A percentile compares a stretch with the other conserved stretches of the same genome.
Conservation (phyloP, 2,113 vertebrate species). For the Halichoerus grypus region DNA sequence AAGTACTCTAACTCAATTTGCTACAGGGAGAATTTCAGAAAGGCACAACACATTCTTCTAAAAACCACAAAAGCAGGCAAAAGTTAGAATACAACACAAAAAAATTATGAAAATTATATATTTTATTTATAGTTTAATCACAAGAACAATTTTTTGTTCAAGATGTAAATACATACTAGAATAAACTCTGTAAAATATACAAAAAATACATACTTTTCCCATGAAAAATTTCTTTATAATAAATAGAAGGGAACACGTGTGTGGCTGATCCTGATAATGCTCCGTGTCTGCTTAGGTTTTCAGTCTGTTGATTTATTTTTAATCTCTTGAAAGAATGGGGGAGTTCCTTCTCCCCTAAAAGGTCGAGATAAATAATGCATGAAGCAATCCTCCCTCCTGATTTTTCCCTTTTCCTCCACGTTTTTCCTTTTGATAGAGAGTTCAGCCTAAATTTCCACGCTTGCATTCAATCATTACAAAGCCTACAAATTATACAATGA, state of each 20-base stretch:
- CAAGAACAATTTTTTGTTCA: conserved; percentile 83
- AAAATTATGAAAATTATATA: conserved; percentile 90
- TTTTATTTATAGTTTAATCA: conserved; percentile 90
- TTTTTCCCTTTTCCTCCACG: conserved; percentile 76
- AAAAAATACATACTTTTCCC: conserved; percentile 91
- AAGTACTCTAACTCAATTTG: neutral
- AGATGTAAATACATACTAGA: conserved; percentile 91
- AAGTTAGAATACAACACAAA: neutral
- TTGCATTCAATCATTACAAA: conserved; percentile 90
- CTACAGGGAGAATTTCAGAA: neutral
- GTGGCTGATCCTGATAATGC: conserved; percentile 87
- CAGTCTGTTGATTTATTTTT: conserved; percentile 90
- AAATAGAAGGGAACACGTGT: conserved; percentile 91
- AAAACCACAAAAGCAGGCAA: neutral
- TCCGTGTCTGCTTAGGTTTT: conserved; percentile 88
- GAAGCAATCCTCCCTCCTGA: conserved; percentile 84
- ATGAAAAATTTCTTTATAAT: conserved; percentile 91
- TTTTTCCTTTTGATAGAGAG: conserved; percentile 88
- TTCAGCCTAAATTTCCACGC: conserved; percentile 91
- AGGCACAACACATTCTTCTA: neutral
- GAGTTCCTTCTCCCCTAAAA: conserved; percentile 88
- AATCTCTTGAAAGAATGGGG: conserved; percentile 88
- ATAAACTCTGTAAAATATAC: conserved; percentile 94
- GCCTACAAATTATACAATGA: conserved; percentile 93
- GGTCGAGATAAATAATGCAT: conserved; percentile 92